phyloP scores from a whole-genome alignment of 1,140 invertebrate species.

The Conus ventricosus region DNA sequence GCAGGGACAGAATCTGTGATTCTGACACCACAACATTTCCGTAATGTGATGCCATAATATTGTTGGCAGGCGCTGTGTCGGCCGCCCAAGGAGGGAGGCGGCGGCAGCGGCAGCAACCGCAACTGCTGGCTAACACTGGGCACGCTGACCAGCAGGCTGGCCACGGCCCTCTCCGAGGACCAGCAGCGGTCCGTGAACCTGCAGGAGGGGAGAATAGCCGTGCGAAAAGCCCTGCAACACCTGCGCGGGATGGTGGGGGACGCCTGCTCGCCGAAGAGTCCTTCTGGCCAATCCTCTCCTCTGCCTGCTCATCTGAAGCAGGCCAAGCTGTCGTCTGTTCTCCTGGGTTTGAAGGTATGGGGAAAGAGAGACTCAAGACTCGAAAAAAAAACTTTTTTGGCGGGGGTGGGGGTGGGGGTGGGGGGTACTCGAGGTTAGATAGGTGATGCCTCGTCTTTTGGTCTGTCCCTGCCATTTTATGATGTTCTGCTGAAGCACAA shows the following conservation, averaged over 20 bases:
- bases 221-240: background rate
- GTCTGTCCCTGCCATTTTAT: no score
- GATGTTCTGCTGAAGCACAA: no score
- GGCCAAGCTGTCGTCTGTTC: no score
- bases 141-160: constrained; percentile 20
- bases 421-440: no score
- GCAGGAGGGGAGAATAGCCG: background rate
- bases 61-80: background rate
- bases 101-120: background rate
- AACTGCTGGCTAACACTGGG: constrained; percentile 34
- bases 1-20: no score
- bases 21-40: background rate
- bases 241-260: background rate
- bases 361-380: no score
- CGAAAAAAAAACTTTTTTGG: no score
- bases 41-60: background rate
- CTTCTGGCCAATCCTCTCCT: background rate
- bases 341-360: no score
- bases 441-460: no score
- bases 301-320: no score
- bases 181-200: background rate
- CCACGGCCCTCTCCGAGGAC: background rate
- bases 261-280: background rate
- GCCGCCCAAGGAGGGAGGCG: background rate
- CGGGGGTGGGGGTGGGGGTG: no score